Conservation (phyloP, 2,113 vertebrate species). For the Crotalus helleri region DNA sequence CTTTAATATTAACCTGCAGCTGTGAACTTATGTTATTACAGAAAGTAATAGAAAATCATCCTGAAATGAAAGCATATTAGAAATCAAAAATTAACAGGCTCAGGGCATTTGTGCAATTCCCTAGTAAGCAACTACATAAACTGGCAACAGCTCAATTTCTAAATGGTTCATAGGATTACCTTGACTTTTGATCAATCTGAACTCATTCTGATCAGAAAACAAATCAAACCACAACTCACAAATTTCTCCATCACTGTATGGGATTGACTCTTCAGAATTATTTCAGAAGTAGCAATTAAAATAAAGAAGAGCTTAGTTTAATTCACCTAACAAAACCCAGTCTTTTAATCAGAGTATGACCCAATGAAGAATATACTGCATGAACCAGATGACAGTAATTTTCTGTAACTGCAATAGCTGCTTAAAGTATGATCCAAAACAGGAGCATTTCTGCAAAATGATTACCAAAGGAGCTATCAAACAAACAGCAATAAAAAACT, state of each 20-base stretch:
- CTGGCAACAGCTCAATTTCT: conserved; percentile 25
- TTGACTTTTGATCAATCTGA: conserved; percentile 25
- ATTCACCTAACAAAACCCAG: neutral
- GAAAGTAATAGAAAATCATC: conserved; percentile 58
- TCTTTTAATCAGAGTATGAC: neutral
- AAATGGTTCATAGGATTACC: conserved; percentile 11
- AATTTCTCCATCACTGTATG: neutral
- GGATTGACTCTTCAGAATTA: neutral
- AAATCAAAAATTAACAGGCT: conserved; percentile 46
- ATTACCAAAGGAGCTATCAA: neutral
- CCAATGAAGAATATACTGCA: neutral
- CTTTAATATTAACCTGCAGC: conserved; percentile 48
- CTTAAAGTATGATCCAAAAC: neutral
- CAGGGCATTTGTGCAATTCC: conserved; percentile 34
- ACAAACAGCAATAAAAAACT: neutral
- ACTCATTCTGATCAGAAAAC: neutral
- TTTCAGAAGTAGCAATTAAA: neutral
- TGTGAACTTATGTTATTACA: conserved; percentile 51
- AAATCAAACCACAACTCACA: conserved; percentile 16
- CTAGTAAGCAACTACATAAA: conserved; percentile 10
- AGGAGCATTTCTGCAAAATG: neutral
- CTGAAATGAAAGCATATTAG: conserved; percentile 55
- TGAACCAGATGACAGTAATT: neutral
- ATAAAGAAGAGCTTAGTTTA: neutral
- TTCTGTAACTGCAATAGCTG: neutral